Evolutionary conservation across 2,888 invertebrate genomes (phyloP).

Genomic region (Eupithecia tripunctaria): DNA sequence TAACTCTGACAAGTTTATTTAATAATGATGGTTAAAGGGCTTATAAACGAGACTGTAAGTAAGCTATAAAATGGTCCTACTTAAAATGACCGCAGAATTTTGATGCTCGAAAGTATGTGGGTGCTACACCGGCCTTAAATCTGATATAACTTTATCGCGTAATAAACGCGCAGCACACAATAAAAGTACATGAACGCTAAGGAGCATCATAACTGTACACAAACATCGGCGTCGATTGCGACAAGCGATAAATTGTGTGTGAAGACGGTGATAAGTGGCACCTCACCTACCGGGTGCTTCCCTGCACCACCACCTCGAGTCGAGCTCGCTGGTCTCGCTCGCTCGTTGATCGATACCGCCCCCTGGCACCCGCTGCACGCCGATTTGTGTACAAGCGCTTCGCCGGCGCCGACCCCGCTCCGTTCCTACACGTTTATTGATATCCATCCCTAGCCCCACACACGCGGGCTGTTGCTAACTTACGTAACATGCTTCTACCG

Average conservation of each 20-base stretch:
- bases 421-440: slow-evolving; percentile 50
- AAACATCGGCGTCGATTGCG: slow-evolving; percentile 68
- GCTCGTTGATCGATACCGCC: slow-evolving; percentile 61
- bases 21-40: background rate
- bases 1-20: background rate
- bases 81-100: background rate
- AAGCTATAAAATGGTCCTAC: background rate
- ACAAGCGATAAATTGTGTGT: slow-evolving; percentile 80
- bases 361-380: slow-evolving; percentile 58
- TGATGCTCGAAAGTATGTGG: slow-evolving; percentile 24
- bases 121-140: slow-evolving; percentile 35
- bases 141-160: slow-evolving; percentile 49
- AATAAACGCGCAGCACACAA: slow-evolving; percentile 46
- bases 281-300: slow-evolving; percentile 62
- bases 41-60: background rate
- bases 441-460: slow-evolving; percentile 51
- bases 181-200: slow-evolving; percentile 52
- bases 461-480: slow-evolving; percentile 31
- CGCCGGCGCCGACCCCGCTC: slow-evolving; percentile 37
- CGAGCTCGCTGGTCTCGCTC: slow-evolving; percentile 35
- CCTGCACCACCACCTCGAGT: slow-evolving; percentile 46
- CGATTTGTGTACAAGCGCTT: slow-evolving; percentile 58
- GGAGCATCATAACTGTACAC: slow-evolving; percentile 60
- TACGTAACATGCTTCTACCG: slow-evolving; percentile 33
- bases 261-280: slow-evolving; percentile 79